Evolutionary conservation across 1,140 invertebrate genomes (phyloP), one percentile per base, ranked within the genome.

Genomic region (Eriocheir sinensis): DNA sequence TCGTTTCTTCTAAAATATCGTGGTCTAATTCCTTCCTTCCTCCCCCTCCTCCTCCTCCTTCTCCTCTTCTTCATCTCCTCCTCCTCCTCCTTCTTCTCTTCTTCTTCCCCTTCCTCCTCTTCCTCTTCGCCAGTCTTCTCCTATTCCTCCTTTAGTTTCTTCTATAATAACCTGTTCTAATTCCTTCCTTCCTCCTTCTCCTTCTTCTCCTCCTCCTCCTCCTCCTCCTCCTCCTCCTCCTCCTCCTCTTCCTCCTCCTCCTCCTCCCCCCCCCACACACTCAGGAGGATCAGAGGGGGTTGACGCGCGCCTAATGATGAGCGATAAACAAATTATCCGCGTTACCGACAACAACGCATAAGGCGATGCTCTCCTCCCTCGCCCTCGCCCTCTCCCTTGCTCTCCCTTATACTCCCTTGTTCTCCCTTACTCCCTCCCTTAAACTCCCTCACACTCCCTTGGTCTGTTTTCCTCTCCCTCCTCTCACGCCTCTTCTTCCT

Each of bases 301-400:
- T 89, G 44, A 53, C 88, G 44, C 44, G 30, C 32, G 34, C n/a
- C 88, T 89, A 89, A 89, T 89, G 88, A 89, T 89, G 44, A 85
- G 44, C 48, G 44, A 53, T 89, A 89, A 89, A 89, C 88, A 89
- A 89, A 89, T 89, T 89, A 89, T 8, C n/a, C 85, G 38, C 15
- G 41, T 53, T 89, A 48, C 88, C 53, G 88, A 89, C 85, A 88
- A 88, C 88, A 89, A 53, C 12, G n/a, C 32, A 3, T 36, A 34
- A 48, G n/a, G 21, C 88, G 44, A 6, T 4, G 8, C 53, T 2
- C 41, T 41, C 86, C 12, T 21, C 53, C 60, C 36, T 48, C 72
- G 0, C 53, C 30, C n/a, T 34, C 53, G 3, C 60, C 90, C 4
- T 44, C 30, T 15, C 40, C 30, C 3, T 32, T 40, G 8, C 40